Evolutionary conservation across 37 sponge, comb jelly and placozoan genomes (phyloP), one percentile per base, ranked within the genome.

Genomic region (Spongilla lacustris): DNA sequence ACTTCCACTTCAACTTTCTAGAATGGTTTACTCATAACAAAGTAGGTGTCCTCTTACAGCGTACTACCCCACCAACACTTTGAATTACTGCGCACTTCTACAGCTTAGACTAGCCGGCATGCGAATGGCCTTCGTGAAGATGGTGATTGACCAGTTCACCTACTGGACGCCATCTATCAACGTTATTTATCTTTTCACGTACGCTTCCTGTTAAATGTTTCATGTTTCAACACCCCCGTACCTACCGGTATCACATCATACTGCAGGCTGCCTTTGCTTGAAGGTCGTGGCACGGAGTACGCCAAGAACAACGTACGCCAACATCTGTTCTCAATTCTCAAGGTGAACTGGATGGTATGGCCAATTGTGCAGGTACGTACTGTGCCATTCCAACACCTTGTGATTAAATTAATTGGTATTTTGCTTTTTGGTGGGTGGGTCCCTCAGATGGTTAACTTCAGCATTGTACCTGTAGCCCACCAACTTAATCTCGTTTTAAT

Each of bases 261-360:
- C n/a, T 77, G 27, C 35, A 92, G 92, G 21, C 76, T 92, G 12
- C 89, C 86, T 6, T 69, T 76, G 41, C 67, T 92, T 77, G 89
- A 84, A 36, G 93, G 93, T 35, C 73, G 21, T 66, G 27, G 66
- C 10, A 49, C 21, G 36, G 21, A 79, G 35, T 81, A 80, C 22
- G 50, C 89, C 32, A n/a, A 50, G 41, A 66, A 21, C 24, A 88
- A 81, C 30, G 89, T 92, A 24, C 84, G 41, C 68, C 83, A 73
- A 37, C 84, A 79, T 19, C 41, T 88, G 17, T 67, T 71, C 66
- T 79, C 86, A 17, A 74, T 87, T 34, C 74, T 92, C 78, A 92
- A 92, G 73, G 93, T 86, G 26, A 92, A 92, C 86, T 92, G 89
- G 85, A 73, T 67, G 67, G 25, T 92, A 1, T 92, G 93, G 93